Evolutionary conservation across 1,140 invertebrate genomes (phyloP).

Genomic region (Cephus cinctus): DNA sequence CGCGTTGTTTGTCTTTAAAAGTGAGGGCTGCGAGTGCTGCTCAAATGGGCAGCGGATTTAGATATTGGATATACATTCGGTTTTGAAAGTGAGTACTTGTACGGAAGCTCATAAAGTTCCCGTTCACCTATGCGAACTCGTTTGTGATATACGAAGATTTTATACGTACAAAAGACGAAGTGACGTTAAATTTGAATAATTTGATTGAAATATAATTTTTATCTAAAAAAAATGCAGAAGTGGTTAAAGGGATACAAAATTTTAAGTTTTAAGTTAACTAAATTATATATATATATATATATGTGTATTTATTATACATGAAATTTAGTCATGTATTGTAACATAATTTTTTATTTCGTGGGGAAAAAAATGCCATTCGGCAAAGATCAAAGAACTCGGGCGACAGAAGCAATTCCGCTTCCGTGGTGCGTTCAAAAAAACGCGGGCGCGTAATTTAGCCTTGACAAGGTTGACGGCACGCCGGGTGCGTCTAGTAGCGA

Average conservation of each 20-base stretch:
- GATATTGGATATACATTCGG: conserved; percentile 32
- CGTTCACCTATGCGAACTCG: not conserved
- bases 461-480: not conserved
- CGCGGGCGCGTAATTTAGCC: not conserved
- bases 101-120: too few relatives aligned
- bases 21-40: conserved; percentile 41
- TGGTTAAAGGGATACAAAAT: too few relatives aligned
- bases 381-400: not conserved
- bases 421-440: not conserved
- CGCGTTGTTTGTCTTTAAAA: conserved; percentile 50
- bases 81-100: too few relatives aligned
- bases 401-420: not conserved
- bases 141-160: not conserved
- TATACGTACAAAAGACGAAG: conserved; percentile 2
- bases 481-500: not conserved
- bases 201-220: too few relatives aligned
- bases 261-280: too few relatives aligned
- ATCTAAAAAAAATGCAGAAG: too few relatives aligned
- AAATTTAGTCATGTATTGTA: too few relatives aligned
- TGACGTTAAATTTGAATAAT: too few relatives aligned
- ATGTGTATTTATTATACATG: too few relatives aligned
- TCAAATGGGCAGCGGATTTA: conserved; percentile 49
- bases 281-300: too few relatives aligned
- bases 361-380: too few relatives aligned
- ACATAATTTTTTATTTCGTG: too few relatives aligned